Evolutionary conservation across 2,888 invertebrate species (phyloP), one percentile per base, ranked within the genome.

Genomic region (Drosophila mimica): DNA sequence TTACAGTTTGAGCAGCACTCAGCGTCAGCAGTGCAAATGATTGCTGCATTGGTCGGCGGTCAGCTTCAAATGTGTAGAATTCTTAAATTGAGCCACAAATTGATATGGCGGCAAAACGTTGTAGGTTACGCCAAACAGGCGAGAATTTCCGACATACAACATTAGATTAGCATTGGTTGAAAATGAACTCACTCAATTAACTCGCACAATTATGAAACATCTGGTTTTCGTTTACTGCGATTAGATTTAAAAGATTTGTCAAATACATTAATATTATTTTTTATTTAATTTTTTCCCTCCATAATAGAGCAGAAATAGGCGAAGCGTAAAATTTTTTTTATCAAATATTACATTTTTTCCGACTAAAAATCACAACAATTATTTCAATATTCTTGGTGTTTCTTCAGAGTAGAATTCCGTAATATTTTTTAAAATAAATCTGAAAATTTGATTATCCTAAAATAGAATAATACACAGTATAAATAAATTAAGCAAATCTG

Each of bases 1-100:
- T 54, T 64, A 52, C 63, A 68, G 82, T 78, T 72, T 62, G 68
- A 68, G 51, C 48, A 31, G 73, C 73, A 69, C 57, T 66, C 43
- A 38, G n/a, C 8, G 28, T 46, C 46, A 25, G 46, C 62, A 63
- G 38, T 59, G 72, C 51, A 64, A 81, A 67, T 79, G 52, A 53
- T 57, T 56, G 59, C 4, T 38, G 17, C 17, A 38, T 8, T 25
- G 8, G 4, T 46, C 46, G 46, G 1, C 25, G 46, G 25, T 28
- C 49, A 66, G 61, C 60, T 62, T 51, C 65, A 25, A 25, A 46
- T 46, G 28, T 25, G 46, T 15, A 38, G n/a, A 58, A 30, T 58
- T 56, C 59, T 56, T 30, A 67, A 67, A 64, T 62, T 58, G 25
- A 31, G 20, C 52, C 30, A 58, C 56, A 75, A 80, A 63, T 76